Evolutionary conservation across 2,797 vertebrate species (phyloP).

Genomic region (Manis pentadactyla): DNA sequence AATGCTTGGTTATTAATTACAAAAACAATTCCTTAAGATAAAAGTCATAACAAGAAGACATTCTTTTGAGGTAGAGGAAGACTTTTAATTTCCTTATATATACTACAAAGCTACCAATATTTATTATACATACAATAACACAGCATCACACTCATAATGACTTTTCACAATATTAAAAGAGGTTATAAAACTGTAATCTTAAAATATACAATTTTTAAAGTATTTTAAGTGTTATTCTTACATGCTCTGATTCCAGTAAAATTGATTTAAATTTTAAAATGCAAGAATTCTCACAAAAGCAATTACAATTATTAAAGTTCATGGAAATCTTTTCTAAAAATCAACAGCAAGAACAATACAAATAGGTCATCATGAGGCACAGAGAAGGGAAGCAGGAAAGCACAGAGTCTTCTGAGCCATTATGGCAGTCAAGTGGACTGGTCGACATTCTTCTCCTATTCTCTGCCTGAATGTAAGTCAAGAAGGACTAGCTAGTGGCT

Average conservation of each 20-base stretch:
- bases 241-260: slow-evolving; percentile 37
- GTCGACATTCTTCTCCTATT: slow-evolving; percentile 90
- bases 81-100: slow-evolving; percentile 42
- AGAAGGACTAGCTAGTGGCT: slow-evolving; percentile 88
- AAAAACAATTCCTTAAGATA: slow-evolving; percentile 37
- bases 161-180: neutral
- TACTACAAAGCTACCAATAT: neutral
- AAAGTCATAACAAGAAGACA: neutral
- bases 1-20: slow-evolving; percentile 11
- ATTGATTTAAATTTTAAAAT: slow-evolving; percentile 37
- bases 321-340: slow-evolving; percentile 34
- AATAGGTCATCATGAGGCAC: too few relatives aligned
- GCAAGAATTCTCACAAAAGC: slow-evolving; percentile 43
- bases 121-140: slow-evolving; percentile 15
- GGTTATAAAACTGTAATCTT: neutral
- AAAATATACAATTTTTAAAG: neutral
- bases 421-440: slow-evolving; percentile 92
- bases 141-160: neutral
- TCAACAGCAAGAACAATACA: neutral
- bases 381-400: too few relatives aligned
- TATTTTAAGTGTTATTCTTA: slow-evolving; percentile 28
- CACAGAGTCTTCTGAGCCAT: slow-evolving; percentile 66
- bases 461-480: slow-evolving; percentile 90
- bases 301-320: neutral
- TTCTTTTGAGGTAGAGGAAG: neutral